A percentile compares a stretch with the other conserved stretches of the same genome.
Conservation (phyloP, 2,797 vertebrate genomes). For the Trachops cirrhosus region DNA sequence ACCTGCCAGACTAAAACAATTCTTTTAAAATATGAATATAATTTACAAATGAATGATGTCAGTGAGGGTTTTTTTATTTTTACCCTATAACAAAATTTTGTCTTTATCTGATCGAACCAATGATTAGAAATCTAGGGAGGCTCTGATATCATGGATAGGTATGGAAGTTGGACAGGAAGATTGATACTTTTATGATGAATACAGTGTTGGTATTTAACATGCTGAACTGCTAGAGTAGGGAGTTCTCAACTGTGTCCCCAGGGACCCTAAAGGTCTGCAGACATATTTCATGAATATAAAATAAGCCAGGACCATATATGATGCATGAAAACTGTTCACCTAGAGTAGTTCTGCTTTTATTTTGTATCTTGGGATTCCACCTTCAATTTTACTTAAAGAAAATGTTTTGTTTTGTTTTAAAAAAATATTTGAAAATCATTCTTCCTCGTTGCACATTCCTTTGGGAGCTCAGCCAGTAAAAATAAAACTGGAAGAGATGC, state of each 20-base stretch:
- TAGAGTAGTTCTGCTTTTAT: conserved; percentile 15
- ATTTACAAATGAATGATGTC: background rate
- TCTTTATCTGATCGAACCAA: background rate
- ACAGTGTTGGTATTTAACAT: background rate
- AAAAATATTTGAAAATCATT: conserved; percentile 8
- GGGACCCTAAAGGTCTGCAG: background rate
- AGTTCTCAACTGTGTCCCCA: background rate
- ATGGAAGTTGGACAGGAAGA: background rate
- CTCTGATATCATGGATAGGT: background rate
- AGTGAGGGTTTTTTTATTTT: background rate
- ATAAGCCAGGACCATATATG: background rate
- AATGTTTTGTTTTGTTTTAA: background rate
- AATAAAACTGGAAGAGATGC: background rate
- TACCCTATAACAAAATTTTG: background rate
- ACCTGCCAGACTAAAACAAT: background rate
- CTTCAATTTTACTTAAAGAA: background rate
- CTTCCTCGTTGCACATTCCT: background rate
- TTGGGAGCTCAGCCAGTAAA: background rate
- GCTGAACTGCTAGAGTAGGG: background rate
- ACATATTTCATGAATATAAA: background rate
- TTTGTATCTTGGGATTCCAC: background rate
- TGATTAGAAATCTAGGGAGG: background rate
- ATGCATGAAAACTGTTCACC: background rate
- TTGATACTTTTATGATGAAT: background rate
- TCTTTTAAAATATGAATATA: background rate